These are phyloP conservation scores for Cerastoderma edule DNA, from an alignment of 2,888 invertebrate genomes.

Conservation along the genomic window DNA sequence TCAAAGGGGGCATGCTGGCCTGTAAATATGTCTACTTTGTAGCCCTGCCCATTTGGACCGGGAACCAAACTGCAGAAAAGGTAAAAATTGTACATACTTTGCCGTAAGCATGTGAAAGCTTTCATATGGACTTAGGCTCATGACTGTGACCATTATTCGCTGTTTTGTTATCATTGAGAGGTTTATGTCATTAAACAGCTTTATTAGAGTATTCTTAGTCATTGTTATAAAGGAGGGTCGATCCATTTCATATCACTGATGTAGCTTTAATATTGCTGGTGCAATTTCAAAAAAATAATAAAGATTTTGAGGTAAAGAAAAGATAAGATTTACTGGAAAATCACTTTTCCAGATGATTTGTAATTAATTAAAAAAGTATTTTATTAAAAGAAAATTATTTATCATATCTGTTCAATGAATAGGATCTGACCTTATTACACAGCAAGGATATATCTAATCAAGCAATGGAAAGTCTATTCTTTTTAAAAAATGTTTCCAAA, in stretches of 20 bases:
- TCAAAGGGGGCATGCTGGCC: conserved; percentile 46
- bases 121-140: neutral
- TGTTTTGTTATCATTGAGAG: neutral
- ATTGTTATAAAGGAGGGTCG: neutral
- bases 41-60: conserved; percentile 49
- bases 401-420: too few species aligned
- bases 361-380: too few species aligned
- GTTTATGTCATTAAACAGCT: neutral
- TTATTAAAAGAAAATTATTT: too few species aligned
- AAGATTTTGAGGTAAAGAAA: too few species aligned
- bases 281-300: too few species aligned
- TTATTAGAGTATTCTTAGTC: neutral
- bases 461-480: too few species aligned
- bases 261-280: too few species aligned
- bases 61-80: conserved; percentile 35
- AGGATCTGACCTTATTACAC: too few species aligned
- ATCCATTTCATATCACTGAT: neutral
- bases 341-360: too few species aligned
- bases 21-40: conserved; percentile 62
- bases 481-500: too few species aligned
- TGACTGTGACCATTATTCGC: neutral
- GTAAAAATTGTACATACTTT: conserved; percentile 12
- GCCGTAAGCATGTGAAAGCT: neutral
- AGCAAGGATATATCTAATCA: too few species aligned
- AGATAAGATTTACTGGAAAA: too few species aligned